Conservation (phyloP, 2,888 invertebrate species). For the Muscina levida region DNA sequence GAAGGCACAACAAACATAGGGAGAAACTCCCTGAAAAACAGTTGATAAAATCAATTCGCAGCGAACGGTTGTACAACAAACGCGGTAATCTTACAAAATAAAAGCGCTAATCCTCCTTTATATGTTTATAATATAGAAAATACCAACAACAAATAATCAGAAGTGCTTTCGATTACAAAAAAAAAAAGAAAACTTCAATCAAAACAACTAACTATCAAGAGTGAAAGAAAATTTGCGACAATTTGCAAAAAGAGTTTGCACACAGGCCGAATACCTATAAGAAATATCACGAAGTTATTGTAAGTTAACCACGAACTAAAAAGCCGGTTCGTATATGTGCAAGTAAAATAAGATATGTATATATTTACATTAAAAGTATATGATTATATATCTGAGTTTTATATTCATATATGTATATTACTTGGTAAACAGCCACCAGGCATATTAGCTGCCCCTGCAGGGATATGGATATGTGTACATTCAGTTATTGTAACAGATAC, state of each 20-base stretch:
- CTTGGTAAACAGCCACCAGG: no score
- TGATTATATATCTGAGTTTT: no score
- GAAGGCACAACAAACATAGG: not conserved
- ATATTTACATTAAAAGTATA: not conserved
- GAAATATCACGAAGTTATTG: slow-evolving; percentile 18
- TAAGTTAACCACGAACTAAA: slow-evolving; percentile 30
- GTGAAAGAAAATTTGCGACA: no score
- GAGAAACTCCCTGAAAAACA: slow-evolving; percentile 32
- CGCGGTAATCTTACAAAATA: not conserved
- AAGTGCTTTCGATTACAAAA: not conserved
- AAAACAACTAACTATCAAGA: no score
- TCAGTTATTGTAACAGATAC: no score
- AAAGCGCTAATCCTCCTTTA: not conserved
- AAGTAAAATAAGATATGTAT: not conserved
- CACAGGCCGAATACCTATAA: not conserved
- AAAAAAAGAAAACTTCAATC: no score
- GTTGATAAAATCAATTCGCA: slow-evolving; percentile 64
- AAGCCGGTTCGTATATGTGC: slow-evolving; percentile 57
- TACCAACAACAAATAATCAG: no score
- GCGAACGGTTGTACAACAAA: slow-evolving; percentile 54
- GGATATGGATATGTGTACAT: no score
- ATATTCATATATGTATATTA: no score
- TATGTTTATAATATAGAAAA: no score
- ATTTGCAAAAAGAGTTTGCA: no score
- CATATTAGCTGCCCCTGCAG: no score